Percentiles rank a stretch among this genome's conserved stretches.
phyloP scores from a whole-genome alignment of 2,113 vertebrate species.

The Gobio gobio region DNA sequence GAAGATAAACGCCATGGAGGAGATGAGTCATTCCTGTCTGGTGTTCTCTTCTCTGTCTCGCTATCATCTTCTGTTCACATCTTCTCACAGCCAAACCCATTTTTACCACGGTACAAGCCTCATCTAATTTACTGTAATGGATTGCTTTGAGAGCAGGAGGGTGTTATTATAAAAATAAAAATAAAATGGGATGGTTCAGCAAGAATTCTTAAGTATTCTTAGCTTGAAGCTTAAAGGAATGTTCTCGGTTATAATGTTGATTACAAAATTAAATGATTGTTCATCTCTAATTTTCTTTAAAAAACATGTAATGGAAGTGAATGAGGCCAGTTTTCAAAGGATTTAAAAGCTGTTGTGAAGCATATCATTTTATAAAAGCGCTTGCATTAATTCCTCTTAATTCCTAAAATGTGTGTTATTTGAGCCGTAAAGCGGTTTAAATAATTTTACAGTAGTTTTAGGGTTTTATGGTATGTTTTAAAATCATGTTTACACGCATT shows the following conservation, averaged over 20 bases:
- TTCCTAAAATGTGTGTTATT: neutral
- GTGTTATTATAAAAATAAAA: conserved; percentile 25
- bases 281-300: neutral
- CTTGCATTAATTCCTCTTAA: neutral
- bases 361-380: neutral
- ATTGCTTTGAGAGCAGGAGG: conserved; percentile 40
- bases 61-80: conserved; percentile 15
- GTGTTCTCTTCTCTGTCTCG: conserved; percentile 34
- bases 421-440: neutral
- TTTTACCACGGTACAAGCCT: conserved; percentile 44
- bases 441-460: neutral
- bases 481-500: neutral
- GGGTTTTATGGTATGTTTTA: neutral
- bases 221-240: neutral
- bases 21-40: conserved; percentile 60
- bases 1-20: conserved; percentile 52
- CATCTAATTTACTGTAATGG: conserved; percentile 53
- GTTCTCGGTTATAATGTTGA: neutral
- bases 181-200: conserved; percentile 21
- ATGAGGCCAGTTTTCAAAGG: neutral
- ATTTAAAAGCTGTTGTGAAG: neutral
- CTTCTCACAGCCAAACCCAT: neutral
- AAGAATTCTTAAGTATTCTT: conserved; percentile 33
- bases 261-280: neutral
- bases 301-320: neutral